Evolutionary conservation across 1,140 invertebrate genomes (phyloP).

Genomic region (Musca vetustissima): DNA sequence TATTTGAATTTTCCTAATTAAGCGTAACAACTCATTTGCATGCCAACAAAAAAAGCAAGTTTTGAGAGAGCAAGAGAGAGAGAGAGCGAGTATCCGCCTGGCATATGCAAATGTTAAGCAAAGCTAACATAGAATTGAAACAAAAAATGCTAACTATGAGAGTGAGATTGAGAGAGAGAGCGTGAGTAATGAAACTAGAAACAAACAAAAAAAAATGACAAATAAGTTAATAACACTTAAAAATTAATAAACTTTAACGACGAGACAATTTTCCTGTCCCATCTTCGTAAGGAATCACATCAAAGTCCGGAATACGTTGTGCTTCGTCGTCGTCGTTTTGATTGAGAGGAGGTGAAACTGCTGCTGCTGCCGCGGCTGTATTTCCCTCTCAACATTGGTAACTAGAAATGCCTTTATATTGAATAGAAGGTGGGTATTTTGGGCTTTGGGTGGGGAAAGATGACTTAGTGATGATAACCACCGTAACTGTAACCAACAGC

Average conservation of each 20-base stretch:
- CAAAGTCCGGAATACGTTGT: not conserved
- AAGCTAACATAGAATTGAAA: too few species aligned
- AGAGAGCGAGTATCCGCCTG: not conserved
- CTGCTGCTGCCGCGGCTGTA: too few species aligned
- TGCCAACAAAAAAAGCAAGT: not conserved
- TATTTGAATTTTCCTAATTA: too few species aligned
- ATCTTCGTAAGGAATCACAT: slow-evolving; percentile 10
- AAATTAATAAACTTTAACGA: slow-evolving; percentile 6
- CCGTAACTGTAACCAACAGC: slow-evolving; percentile 29
- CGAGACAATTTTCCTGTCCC: slow-evolving; percentile 2
- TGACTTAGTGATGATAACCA: slow-evolving; percentile 9
- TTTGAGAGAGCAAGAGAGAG: not conserved
- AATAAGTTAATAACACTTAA: slow-evolving; percentile 20
- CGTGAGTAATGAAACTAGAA: slow-evolving; percentile 4
- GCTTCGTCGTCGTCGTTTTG: not conserved
- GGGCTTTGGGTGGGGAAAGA: not conserved
- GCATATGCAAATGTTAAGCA: too few species aligned
- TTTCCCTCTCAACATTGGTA: too few species aligned
- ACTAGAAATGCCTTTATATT: too few species aligned
- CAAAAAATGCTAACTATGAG: too few species aligned
- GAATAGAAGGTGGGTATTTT: not conserved
- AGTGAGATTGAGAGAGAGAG: too few species aligned
- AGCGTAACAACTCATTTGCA: too few species aligned
- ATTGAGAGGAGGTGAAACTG: not conserved
- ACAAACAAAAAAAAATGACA: too few species aligned